A percentile compares a stretch with the other conserved stretches of the same genome.
Evolutionary conservation across 2,797 vertebrate species (phyloP).

Genomic region (Tokudaia tokunoshimensis): DNA sequence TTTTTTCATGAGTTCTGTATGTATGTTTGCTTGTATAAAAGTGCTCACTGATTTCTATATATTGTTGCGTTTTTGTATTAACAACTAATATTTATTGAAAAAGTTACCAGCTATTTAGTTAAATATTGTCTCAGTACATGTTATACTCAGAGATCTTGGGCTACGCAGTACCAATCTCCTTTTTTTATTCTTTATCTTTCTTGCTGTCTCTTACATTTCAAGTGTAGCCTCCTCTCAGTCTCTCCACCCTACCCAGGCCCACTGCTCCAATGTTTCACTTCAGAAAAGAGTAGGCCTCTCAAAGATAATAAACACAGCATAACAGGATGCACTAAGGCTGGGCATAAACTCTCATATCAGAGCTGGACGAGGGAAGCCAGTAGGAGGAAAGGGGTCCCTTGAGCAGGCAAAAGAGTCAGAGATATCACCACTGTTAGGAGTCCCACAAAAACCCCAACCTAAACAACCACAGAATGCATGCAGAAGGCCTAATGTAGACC

Average conservation of each 20-base stretch:
- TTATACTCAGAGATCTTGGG: conserved; percentile 37
- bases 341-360: background rate
- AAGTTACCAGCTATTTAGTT: conserved; percentile 2
- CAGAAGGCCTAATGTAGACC: background rate
- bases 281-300: background rate
- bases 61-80: conserved; percentile 52
- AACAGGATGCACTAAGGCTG: background rate
- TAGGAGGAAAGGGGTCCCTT: background rate
- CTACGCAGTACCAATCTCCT: background rate
- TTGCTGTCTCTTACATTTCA: background rate
- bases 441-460: background rate
- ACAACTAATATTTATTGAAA: conserved; percentile 11
- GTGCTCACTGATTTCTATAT: conserved; percentile 7
- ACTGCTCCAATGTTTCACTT: background rate
- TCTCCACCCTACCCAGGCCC: background rate
- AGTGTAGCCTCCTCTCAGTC: background rate
- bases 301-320: background rate
- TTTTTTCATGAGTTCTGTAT: conserved; percentile 30
- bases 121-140: background rate
- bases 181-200: background rate
- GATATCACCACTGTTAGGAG: background rate
- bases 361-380: background rate
- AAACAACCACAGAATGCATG: background rate
- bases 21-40: conserved; percentile 37
- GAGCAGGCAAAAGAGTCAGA: background rate